Evolutionary conservation across 2,888 invertebrate species (phyloP).

Genomic region (Ectemnius continuus): DNA sequence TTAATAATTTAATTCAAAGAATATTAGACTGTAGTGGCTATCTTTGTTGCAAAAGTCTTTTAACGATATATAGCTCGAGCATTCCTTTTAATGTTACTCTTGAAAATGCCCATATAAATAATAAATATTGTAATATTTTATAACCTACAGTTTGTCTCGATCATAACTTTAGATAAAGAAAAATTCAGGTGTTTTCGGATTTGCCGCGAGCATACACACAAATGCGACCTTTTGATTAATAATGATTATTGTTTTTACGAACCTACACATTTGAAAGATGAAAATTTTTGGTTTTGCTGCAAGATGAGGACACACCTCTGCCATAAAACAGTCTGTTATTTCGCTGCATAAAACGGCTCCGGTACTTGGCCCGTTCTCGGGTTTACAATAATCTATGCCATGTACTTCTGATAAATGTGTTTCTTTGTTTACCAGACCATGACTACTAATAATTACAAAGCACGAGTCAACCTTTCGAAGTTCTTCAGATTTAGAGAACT

Average conservation of each 20-base stretch:
- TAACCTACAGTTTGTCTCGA: too few species aligned
- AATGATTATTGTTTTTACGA: constrained; percentile 14
- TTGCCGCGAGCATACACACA: too few species aligned
- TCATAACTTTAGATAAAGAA: too few species aligned
- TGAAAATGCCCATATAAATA: too few species aligned
- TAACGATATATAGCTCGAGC: too few species aligned
- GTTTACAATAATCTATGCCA: constrained; percentile 58
- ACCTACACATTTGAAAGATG: constrained; percentile 81
- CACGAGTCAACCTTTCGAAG: constrained; percentile 69
- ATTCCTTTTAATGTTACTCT: too few species aligned
- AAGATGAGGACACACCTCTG: constrained; percentile 77
- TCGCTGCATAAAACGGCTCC: constrained; percentile 63
- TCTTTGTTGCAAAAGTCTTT: too few species aligned
- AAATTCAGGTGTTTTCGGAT: too few species aligned
- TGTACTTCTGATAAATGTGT: constrained; percentile 62
- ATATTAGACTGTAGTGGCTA: too few species aligned
- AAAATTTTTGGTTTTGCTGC: constrained; percentile 82
- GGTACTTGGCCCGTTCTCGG: constrained; percentile 15
- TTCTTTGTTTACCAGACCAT: constrained; percentile 63
- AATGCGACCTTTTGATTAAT: too few species aligned
- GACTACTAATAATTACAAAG: constrained; percentile 73
- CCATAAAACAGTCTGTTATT: constrained; percentile 77
- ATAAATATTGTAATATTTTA: too few species aligned
- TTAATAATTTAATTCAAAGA: too few species aligned
- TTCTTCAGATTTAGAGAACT: constrained; percentile 63